Percentiles rank a stretch among this genome's conserved stretches.
These are phyloP conservation scores for Hydrochoerus hydrochaeris DNA, from an alignment of 2,113 vertebrate genomes.

Conservation along the genomic window DNA sequence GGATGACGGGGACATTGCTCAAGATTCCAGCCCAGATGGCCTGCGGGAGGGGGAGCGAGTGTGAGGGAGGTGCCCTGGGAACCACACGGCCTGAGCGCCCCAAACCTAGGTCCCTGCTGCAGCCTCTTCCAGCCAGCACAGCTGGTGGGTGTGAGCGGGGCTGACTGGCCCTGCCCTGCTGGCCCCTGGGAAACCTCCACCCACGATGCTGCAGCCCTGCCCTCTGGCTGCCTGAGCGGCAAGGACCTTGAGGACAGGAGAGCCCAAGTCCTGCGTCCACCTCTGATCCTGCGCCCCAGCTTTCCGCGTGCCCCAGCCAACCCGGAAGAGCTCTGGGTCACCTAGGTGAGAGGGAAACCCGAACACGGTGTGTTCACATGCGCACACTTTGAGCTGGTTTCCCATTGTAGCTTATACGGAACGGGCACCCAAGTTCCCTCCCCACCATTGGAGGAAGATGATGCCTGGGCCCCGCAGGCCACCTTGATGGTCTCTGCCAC, in stretches of 20 bases:
- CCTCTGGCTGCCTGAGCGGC: neutral
- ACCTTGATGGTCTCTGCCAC: constrained; percentile 89
- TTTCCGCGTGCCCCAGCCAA: neutral
- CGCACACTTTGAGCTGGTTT: neutral
- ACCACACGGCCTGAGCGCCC: neutral
- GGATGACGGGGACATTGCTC: constrained; percentile 87
- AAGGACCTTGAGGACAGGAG: neutral
- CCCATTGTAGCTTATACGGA: neutral
- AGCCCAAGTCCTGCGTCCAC: neutral
- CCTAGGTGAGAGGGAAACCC: neutral
- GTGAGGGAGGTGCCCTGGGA: neutral
- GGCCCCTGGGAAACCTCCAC: neutral
- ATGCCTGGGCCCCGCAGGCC: neutral
- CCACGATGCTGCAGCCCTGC: neutral
- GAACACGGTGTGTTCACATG: neutral
- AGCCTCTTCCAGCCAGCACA: neutral
- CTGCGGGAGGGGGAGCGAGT: constrained; percentile 71
- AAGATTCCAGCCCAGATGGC: constrained; percentile 91
- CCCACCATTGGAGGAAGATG: neutral
- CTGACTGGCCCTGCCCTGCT: neutral
- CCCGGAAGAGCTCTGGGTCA: neutral
- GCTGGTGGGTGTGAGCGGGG: neutral
- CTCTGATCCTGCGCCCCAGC: neutral
- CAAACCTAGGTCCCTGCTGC: neutral
- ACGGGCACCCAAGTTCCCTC: neutral